Percentiles rank a stretch among this genome's conserved stretches.
Conservation (phyloP, 2,888 invertebrate genomes). For the Erynnis tages region DNA sequence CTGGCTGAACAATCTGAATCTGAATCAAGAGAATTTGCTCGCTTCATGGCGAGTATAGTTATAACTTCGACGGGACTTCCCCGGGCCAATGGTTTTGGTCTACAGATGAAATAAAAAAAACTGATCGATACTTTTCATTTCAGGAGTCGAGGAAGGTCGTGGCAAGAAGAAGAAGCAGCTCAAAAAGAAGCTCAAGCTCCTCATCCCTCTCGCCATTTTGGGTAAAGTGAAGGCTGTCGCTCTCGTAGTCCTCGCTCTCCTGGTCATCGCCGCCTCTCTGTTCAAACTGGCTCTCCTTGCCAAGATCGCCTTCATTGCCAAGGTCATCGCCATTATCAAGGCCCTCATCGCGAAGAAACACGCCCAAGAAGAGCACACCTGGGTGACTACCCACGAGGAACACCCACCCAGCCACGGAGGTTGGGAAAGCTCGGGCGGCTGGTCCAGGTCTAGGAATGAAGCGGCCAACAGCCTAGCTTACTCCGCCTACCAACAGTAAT, state of each 20-base stretch:
- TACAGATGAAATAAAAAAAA: too few relatives aligned
- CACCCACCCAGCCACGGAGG: conserved; percentile 44
- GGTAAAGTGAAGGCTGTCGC: conserved; percentile 86
- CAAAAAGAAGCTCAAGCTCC: conserved; percentile 69
- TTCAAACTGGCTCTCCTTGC: conserved; percentile 88
- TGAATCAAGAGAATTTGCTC: too few relatives aligned
- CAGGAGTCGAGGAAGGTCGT: conserved; percentile 58
- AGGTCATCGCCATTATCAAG: conserved; percentile 62
- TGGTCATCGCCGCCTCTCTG: conserved; percentile 85
- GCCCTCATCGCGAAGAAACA: conserved; percentile 67
- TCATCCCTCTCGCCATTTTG: conserved; percentile 81
- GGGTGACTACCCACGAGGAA: conserved; percentile 50
- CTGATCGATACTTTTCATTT: too few relatives aligned
- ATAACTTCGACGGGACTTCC: too few relatives aligned
- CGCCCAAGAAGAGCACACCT: conserved; percentile 52
- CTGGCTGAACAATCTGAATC: too few relatives aligned
- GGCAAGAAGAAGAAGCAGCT: conserved; percentile 88
- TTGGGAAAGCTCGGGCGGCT: conserved; percentile 69
- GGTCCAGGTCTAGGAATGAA: conserved; percentile 69
- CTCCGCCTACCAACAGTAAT: conserved; percentile 60
- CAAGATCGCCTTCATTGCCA: conserved; percentile 86
- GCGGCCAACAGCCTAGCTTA: conserved; percentile 65
- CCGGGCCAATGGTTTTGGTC: too few relatives aligned
- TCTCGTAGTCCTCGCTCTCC: conserved; percentile 83
- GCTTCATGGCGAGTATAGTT: too few relatives aligned